phyloP scores from a whole-genome alignment of 2,888 invertebrate genomes.

The Synanthedon myopaeformis region DNA sequence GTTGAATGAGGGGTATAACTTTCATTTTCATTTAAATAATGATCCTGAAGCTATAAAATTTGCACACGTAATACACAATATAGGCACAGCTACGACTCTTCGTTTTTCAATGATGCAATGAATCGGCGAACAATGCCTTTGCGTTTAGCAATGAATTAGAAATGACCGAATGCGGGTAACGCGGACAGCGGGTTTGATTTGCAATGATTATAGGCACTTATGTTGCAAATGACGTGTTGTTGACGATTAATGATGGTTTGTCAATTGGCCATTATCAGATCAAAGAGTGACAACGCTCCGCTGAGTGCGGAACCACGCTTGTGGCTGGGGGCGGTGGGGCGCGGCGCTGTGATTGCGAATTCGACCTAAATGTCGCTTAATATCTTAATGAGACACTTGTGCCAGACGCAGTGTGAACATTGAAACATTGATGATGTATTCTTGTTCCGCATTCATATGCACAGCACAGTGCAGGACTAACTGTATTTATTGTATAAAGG shows the following conservation, averaged over 20 bases:
- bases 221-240: constrained; percentile 1
- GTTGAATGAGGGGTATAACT: no score
- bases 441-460: neutral
- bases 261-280: constrained; percentile 21
- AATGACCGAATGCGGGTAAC: neutral
- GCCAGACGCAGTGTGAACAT: constrained; percentile 2
- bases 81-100: no score
- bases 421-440: neutral
- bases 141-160: neutral
- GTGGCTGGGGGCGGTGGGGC: constrained; percentile 5
- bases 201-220: constrained; percentile 2
- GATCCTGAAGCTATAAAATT: no score
- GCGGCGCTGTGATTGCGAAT: constrained; percentile 23
- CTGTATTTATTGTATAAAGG: no score
- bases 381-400: constrained; percentile 18
- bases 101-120: no score
- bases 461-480: no score
- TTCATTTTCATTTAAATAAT: no score
- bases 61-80: no score
- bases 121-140: no score
- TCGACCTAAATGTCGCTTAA: constrained; percentile 18
- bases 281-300: constrained; percentile 12
- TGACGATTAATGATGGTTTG: constrained; percentile 16
- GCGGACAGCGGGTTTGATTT: constrained; percentile 1
- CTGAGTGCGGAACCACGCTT: constrained; percentile 25